Conservation (phyloP, 2,888 invertebrate species). For the Drosophila aldrichi region DNA sequence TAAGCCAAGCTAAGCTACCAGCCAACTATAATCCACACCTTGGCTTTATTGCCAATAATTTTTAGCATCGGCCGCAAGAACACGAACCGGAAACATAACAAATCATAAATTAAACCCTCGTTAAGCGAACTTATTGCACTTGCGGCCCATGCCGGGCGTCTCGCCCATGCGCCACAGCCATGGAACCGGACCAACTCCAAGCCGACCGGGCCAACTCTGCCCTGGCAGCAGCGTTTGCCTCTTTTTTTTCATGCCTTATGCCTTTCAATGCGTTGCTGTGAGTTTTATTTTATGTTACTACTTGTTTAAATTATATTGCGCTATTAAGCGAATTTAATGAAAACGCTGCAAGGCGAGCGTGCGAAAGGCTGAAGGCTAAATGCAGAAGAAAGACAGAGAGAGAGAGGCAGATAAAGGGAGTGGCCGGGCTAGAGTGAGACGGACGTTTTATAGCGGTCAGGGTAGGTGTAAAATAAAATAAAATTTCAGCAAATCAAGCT, state of each 20-base stretch:
- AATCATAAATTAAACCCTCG: conserved; percentile 85
- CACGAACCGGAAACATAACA: conserved; percentile 85
- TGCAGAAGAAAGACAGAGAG: background rate
- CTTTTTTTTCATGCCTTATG: conserved; percentile 56
- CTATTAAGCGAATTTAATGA: conserved; percentile 84
- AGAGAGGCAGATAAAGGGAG: conserved; percentile 7
- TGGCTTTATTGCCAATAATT: conserved; percentile 80
- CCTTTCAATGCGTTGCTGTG: conserved; percentile 73
- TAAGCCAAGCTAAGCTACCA: conserved; percentile 60
- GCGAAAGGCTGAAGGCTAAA: conserved; percentile 24
- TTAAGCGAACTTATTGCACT: conserved; percentile 83
- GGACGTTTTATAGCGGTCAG: conserved; percentile 13
- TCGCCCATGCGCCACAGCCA: conserved; percentile 72
- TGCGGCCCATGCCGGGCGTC: conserved; percentile 57
- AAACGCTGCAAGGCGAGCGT: conserved; percentile 77
- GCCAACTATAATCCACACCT: conserved; percentile 80
- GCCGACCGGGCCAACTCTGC: conserved; percentile 13
- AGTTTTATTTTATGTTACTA: conserved; percentile 82
- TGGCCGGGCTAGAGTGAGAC: conserved; percentile 23
- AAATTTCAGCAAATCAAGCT: conserved; percentile 55
- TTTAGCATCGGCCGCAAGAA: conserved; percentile 67
- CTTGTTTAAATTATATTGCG: conserved; percentile 83
- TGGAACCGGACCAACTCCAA: conserved; percentile 40
- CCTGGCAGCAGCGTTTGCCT: conserved; percentile 70
- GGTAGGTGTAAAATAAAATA: conserved; percentile 81